Evolutionary conservation across 2,113 vertebrate species (phyloP).

Genomic region (Gallinago paraguaiae): DNA sequence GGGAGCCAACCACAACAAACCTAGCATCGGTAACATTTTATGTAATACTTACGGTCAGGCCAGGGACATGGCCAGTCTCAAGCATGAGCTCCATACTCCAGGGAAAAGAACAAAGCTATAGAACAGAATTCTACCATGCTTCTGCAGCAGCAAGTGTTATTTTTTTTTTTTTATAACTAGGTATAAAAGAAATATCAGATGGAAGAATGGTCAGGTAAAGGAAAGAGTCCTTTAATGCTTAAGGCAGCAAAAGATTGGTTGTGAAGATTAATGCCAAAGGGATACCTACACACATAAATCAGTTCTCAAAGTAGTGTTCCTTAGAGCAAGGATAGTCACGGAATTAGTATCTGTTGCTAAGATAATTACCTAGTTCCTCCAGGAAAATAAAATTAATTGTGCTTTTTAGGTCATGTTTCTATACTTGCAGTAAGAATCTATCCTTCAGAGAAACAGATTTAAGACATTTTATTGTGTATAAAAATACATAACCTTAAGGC

Average conservation of each 20-base stretch:
- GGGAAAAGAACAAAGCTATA: not conserved
- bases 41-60: not conserved
- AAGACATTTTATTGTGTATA: not conserved
- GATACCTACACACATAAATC: not conserved
- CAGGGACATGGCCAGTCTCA: not conserved
- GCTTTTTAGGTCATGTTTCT: not conserved
- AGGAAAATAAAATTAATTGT: not conserved
- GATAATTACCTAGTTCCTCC: not conserved
- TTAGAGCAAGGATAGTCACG: not conserved
- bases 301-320: not conserved
- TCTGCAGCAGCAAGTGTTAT: not conserved
- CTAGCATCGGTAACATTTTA: not conserved
- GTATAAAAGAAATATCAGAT: not conserved
- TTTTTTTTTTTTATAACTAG: not conserved
- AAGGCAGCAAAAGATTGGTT: not conserved
- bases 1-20: not conserved
- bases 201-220: not conserved
- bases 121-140: not conserved
- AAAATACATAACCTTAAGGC: not conserved
- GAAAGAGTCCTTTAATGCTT: not conserved
- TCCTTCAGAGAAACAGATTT: not conserved
- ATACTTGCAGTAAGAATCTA: not conserved
- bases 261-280: not conserved
- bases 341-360: not conserved
- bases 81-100: not conserved